Evolutionary conservation across 1,140 invertebrate species (phyloP).

Genomic region (Heliconius eleuchia): DNA sequence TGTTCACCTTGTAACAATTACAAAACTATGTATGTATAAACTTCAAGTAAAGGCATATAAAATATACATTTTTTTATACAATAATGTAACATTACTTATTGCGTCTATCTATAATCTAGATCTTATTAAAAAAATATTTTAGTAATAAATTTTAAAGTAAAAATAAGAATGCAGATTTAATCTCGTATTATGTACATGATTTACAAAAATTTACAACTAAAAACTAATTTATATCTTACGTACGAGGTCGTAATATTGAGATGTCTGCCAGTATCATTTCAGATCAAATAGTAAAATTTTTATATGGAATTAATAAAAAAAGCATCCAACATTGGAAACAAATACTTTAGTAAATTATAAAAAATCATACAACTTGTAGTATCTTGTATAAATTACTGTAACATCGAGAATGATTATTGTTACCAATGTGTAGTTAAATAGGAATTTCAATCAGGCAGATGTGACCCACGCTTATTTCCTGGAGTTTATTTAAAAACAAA

Average conservation of each 20-base stretch:
- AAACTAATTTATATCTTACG: conserved; percentile 38
- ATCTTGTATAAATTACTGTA: neutral
- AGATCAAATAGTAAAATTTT: conserved; percentile 45
- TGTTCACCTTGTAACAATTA: conserved; percentile 73
- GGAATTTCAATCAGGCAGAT: neutral
- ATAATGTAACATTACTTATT: conserved; percentile 67
- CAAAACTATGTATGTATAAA: conserved; percentile 65
- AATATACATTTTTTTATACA: conserved; percentile 77
- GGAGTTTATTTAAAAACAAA: neutral
- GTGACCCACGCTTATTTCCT: neutral
- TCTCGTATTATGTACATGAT: conserved; percentile 69
- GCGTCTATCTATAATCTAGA: conserved; percentile 30
- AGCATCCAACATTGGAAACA: conserved; percentile 24
- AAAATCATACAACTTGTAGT: neutral
- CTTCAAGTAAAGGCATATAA: conserved; percentile 71
- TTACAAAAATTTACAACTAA: conserved; percentile 51
- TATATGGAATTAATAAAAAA: conserved; percentile 27
- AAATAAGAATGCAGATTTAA: conserved; percentile 69
- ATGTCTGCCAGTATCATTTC: conserved; percentile 43
- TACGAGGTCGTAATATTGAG: conserved; percentile 40
- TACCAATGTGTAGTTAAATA: neutral
- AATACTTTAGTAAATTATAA: neutral
- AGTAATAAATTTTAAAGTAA: conserved; percentile 36
- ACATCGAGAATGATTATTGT: neutral
- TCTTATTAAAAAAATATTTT: conserved; percentile 2